Conservation (phyloP, 2,113 vertebrate species). For the Odontesthes bonariensis region DNA sequence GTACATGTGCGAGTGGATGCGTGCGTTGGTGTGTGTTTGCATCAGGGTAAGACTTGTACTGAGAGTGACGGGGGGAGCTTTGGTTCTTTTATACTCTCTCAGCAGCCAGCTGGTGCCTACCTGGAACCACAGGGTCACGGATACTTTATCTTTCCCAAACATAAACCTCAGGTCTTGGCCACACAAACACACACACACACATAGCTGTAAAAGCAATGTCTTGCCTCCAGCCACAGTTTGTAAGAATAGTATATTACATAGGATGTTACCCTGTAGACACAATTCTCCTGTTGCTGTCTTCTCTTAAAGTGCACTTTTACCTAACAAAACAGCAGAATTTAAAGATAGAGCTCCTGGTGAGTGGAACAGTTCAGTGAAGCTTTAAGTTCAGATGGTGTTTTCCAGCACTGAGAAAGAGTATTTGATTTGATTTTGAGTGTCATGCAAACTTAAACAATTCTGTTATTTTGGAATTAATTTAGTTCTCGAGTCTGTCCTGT, state of each 20-base stretch:
- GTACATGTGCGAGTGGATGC: background rate
- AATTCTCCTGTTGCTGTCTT: slow-evolving; percentile 57
- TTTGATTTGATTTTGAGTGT: background rate
- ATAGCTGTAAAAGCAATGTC: slow-evolving; percentile 72
- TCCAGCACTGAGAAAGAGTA: background rate
- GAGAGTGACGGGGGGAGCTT: slow-evolving; percentile 37
- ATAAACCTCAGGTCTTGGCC: slow-evolving; percentile 71
- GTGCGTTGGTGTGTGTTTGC: slow-evolving; percentile 7
- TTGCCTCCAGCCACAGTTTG: slow-evolving; percentile 72
- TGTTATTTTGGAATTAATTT: background rate
- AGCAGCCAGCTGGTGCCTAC: slow-evolving; percentile 64
- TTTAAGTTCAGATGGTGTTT: background rate
- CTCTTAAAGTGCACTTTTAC: slow-evolving; percentile 52
- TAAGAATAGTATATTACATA: slow-evolving; percentile 73
- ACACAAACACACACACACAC: slow-evolving; percentile 44
- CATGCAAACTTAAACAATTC: background rate
- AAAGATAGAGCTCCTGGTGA: slow-evolving; percentile 6
- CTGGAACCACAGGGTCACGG: slow-evolving; percentile 70
- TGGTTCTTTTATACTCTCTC: slow-evolving; percentile 72
- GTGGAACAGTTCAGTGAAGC: background rate
- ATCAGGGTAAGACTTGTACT: slow-evolving; percentile 40
- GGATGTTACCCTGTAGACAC: slow-evolving; percentile 69
- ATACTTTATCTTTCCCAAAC: slow-evolving; percentile 77
- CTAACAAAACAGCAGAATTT: slow-evolving; percentile 16
- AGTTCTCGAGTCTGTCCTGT: background rate